A percentile compares a stretch with the other conserved stretches of the same genome.
These are phyloP conservation scores for Lichenostomus cassidix DNA, from an alignment of 2,113 vertebrate species.

Conservation along the genomic window DNA sequence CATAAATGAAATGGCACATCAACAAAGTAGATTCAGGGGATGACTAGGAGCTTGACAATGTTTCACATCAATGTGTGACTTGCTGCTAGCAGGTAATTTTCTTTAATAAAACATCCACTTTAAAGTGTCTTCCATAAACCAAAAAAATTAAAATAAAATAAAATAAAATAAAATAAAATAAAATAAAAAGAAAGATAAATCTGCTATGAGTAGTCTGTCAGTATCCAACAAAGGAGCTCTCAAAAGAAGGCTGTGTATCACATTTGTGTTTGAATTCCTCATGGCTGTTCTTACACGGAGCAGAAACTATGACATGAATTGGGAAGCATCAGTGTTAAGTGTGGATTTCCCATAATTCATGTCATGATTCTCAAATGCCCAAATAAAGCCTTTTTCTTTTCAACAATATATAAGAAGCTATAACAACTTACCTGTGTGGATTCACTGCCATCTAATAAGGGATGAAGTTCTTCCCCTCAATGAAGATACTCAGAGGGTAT, in stretches of 20 bases:
- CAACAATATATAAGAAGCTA: background rate
- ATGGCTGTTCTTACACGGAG: fast-evolving
- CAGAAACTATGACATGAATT: background rate
- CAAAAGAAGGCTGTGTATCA: background rate
- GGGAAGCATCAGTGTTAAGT: background rate
- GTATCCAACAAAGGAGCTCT: background rate
- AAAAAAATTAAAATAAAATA: too few species aligned
- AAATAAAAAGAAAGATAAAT: background rate
- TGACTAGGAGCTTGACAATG: background rate
- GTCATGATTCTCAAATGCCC: background rate
- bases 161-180: background rate
- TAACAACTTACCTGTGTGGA: background rate
- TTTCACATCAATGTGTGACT: background rate
- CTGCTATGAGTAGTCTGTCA: background rate
- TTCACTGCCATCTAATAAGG: background rate
- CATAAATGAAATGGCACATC: background rate
- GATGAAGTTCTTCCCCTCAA: background rate
- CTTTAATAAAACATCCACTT: background rate
- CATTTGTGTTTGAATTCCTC: background rate
- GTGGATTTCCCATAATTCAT: background rate
- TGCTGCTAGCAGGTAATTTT: background rate
- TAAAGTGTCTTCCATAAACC: background rate
- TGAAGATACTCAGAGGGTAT: background rate
- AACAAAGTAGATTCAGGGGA: background rate
- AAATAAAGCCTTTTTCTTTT: background rate